These are phyloP conservation scores for Labrus mixtus DNA, from an alignment of 2,113 vertebrate genomes.

Conservation along the genomic window DNA sequence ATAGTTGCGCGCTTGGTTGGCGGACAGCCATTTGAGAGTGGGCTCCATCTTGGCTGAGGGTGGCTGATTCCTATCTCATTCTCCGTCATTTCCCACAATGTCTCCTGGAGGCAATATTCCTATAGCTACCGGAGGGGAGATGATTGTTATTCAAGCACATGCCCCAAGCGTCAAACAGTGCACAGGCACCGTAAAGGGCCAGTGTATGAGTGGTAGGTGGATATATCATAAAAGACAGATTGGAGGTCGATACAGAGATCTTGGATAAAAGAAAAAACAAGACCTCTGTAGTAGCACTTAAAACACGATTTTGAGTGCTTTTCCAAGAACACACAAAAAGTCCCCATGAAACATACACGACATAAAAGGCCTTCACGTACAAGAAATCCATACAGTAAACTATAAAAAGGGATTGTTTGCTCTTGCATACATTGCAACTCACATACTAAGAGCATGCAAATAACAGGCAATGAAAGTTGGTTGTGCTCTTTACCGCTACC, in stretches of 20 bases:
- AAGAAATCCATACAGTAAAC: neutral
- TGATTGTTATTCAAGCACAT: constrained; percentile 60
- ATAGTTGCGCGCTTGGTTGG: constrained; percentile 51
- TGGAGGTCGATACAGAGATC: constrained; percentile 6
- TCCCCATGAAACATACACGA: constrained; percentile 8
- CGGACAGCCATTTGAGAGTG: constrained; percentile 55
- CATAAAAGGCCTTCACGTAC: neutral
- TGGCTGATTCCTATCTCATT: constrained; percentile 64
- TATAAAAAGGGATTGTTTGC: neutral
- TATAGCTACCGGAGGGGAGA: constrained; percentile 32
- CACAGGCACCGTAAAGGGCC: neutral
- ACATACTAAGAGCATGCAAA: neutral
- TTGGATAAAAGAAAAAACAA: constrained; percentile 1
- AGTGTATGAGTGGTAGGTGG: neutral
- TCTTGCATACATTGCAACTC: neutral
- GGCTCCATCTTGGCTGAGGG: constrained; percentile 59
- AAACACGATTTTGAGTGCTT: neutral
- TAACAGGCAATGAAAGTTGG: neutral
- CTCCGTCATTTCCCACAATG: constrained; percentile 42
- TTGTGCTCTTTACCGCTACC: neutral
- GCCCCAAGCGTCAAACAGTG: constrained; percentile 15
- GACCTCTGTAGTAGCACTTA: neutral
- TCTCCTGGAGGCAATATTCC: constrained; percentile 21
- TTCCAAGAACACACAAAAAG: neutral
- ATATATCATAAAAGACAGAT: constrained; percentile 19